These are phyloP conservation scores for Agrotis puta DNA, from an alignment of 2,888 invertebrate genomes.

Conservation along the genomic window DNA sequence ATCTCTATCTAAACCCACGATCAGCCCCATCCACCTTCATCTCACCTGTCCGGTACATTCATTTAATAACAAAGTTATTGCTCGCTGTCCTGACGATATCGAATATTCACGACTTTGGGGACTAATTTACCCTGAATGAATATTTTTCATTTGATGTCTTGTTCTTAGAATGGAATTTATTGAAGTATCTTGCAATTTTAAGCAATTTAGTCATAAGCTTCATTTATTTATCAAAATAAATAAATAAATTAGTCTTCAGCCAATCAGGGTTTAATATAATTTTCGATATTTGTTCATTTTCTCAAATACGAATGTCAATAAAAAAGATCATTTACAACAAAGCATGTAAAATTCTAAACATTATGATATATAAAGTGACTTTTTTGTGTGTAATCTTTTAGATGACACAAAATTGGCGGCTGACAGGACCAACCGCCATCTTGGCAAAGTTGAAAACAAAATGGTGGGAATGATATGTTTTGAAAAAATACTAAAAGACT, in stretches of 20 bases:
- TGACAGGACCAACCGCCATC: not conserved
- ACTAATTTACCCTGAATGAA: not conserved
- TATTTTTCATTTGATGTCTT: slow-evolving; percentile 21
- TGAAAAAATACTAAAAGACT: not conserved
- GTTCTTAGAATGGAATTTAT: slow-evolving; percentile 4
- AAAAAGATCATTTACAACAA: too few species aligned
- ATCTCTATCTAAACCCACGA: not conserved
- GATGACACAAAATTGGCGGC: not conserved
- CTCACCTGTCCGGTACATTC: slow-evolving; percentile 35
- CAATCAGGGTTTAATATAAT: not conserved
- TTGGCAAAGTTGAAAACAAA: slow-evolving; percentile 13
- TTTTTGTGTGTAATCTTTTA: not conserved
- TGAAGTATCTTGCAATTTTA: slow-evolving; percentile 4
- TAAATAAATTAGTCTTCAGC: not conserved
- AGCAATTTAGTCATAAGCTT: not conserved
- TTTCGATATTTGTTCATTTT: not conserved
- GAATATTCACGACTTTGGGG: too few species aligned
- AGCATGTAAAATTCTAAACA: not conserved
- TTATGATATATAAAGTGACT: not conserved
- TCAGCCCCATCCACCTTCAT: slow-evolving; percentile 20
- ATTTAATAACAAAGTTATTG: slow-evolving; percentile 38
- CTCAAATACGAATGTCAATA: not conserved
- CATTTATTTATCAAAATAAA: too few species aligned
- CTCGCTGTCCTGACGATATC: too few species aligned
- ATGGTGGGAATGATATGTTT: not conserved